Percentiles rank a stretch among this genome's conserved stretches.
Evolutionary conservation across 2,797 vertebrate species (phyloP).

Genomic region (Nyctalus aviator): DNA sequence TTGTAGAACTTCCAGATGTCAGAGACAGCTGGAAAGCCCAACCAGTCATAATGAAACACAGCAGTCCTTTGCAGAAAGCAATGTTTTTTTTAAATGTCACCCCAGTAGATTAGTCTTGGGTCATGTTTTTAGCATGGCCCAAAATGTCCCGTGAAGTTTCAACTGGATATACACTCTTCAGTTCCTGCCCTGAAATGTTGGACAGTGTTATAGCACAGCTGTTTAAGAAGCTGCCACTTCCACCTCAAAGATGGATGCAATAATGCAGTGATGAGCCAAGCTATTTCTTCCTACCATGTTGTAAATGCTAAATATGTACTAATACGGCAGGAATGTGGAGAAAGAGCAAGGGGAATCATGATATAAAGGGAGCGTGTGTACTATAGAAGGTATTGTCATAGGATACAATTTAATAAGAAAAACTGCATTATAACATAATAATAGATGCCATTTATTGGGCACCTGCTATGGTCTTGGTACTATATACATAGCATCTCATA

Average conservation of each 20-base stretch:
- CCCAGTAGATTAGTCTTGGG: conserved; percentile 33
- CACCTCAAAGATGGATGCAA: conserved; percentile 56
- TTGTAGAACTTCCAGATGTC: conserved; percentile 64
- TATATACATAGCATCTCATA: neutral
- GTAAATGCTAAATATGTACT: conserved; percentile 46
- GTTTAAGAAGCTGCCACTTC: conserved; percentile 51
- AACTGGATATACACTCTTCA: conserved; percentile 45
- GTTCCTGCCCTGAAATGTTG: conserved; percentile 52
- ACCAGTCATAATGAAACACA: conserved; percentile 66
- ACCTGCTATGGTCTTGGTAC: neutral
- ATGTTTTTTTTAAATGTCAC: conserved; percentile 58
- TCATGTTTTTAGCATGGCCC: conserved; percentile 41
- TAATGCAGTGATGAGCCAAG: conserved; percentile 50
- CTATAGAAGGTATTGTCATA: conserved; percentile 22
- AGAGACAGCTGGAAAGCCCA: conserved; percentile 68
- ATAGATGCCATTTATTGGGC: neutral
- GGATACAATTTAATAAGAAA: conserved; percentile 36
- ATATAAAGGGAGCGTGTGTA: neutral
- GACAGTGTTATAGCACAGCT: conserved; percentile 30
- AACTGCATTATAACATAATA: conserved; percentile 25
- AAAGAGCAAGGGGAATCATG: conserved; percentile 46
- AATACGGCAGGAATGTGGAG: conserved; percentile 49
- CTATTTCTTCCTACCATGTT: conserved; percentile 24
- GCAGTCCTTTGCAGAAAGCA: conserved; percentile 62
- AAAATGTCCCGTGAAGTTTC: conserved; percentile 63